Evolutionary conservation across 2,888 invertebrate species (phyloP), one percentile per base, ranked within the genome.

Genomic region (Callyntrura guangdongensis): DNA sequence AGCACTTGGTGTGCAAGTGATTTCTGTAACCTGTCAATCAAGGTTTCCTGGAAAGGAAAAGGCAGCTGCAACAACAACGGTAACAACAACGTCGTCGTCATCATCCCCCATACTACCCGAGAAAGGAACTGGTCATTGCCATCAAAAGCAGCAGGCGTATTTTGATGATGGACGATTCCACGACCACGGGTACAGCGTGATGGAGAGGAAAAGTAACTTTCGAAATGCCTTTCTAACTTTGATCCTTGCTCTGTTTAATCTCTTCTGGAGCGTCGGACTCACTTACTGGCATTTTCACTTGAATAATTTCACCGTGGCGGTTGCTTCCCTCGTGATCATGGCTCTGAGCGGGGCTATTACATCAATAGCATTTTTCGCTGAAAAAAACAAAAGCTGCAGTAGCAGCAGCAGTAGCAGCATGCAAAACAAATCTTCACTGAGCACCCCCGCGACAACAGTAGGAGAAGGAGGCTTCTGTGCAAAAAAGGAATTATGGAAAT

Each of bases 231-330:
- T 85, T 17, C 53, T 86, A 14, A 90, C 89, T 36, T 36, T 92
- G 27, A 49, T 82, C 22, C 87, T 91, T 56, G 82, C 69, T 11
- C n/a, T 83, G 20, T 87, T 88, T 82, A 87, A 91, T 82, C 87
- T 92, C 47, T 14, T 87, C n/a, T 92, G 92, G 92, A 90, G 87
- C 82, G 61, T 82, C 64, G 82, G 81, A 14, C 67, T 89, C 11
- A 82, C 81, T 47, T 92, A 91, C 86, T 92, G 92, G 91, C 72
- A 92, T 72, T 86, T 90, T 85, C 86, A 84, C 17, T 27, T 86
- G 86, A 83, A 86, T 69, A 86, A 91, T 84, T 85, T 82, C 27
- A 12, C 59, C 56, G 72, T 86, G 5, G 92, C 87, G 25, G 88
- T 88, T 17, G 27, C 88, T 61, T 88, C 91, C 20, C 56, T 90